Base-by-base conservation (phyloP, 2,888 invertebrate species). In the Pyrrhosoma nymphula region DNA sequence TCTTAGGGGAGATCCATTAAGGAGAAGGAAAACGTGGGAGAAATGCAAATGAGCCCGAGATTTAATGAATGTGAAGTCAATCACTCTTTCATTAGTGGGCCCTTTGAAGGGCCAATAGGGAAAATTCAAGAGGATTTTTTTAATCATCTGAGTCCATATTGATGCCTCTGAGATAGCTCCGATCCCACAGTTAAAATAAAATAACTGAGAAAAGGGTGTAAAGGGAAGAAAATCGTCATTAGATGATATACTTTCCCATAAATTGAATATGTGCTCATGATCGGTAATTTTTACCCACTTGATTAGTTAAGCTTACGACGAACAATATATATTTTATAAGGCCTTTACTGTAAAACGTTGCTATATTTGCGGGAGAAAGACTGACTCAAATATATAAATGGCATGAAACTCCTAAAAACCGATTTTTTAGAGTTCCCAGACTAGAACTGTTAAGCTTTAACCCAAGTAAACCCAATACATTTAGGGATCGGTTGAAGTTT, bases 11-110 rank as follows among this genome's bases (percentile, higher is more conserved):
- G 93, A n/a, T 93, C 93, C 93, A 93, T 93, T 93, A 93, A 63
- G 63, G 30, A 91, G 93, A 69, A 93, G 69, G 39, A 20, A 69
- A 69, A 47, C 47, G 93, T 69, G 93, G 26, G 69, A 69, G 69
- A 91, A 93, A 93, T 93, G 93, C 69, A 93, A 93, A 93, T 93
- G 69, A 39, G 35, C 75, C 69, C 8, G 55, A 69, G 93, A 63
- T 93, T 93, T 93, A 75, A 93, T 47, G 63, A 93, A 93, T n/a
- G 75, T n/a, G n/a, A 26, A 93, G 93, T 93, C 93, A 75, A 69
- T 93, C 75, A 55, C 39, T 69, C 93, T 47, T 30, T 69, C 93
- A 93, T 93, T 93, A 93, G 69, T 35, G 39, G 23, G 4, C 69
- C 93, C 47, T n/a, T 47, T 39, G 91, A 75, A 93, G 47, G 63